Percentiles rank a stretch among this genome's conserved stretches.
These are phyloP conservation scores for Volucella bombylans DNA, from an alignment of 2,888 invertebrate species.

Conservation along the genomic window DNA sequence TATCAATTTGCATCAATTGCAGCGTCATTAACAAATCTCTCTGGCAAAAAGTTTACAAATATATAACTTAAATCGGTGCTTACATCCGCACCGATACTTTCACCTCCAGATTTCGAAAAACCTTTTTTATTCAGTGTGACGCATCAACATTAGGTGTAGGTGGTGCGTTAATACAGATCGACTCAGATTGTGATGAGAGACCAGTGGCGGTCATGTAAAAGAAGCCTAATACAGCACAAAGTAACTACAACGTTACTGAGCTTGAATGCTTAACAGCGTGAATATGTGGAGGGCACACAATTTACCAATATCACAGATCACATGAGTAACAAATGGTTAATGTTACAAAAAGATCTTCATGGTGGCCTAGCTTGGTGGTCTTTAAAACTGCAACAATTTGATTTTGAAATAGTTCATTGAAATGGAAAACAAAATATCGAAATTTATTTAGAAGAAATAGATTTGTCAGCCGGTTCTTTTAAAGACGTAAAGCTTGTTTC, in stretches of 20 bases:
- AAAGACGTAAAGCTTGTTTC: not conserved
- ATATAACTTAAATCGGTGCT: not conserved
- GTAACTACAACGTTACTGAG: constrained; percentile 48
- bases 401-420: constrained; percentile 8
- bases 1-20: constrained; percentile 9
- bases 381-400: not conserved
- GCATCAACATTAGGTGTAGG: constrained; percentile 43
- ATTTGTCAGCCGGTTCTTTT: not conserved
- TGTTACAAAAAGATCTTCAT: constrained; percentile 1
- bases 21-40: constrained; percentile 1
- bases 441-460: not conserved
- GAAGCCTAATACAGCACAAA: constrained; percentile 36
- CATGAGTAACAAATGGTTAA: constrained; percentile 4
- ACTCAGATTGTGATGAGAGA: constrained; percentile 17
- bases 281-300: constrained; percentile 32
- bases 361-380: not conserved
- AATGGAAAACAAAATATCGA: not conserved
- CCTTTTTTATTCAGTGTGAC: constrained; percentile 49
- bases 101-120: constrained; percentile 43
- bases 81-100: constrained; percentile 30
- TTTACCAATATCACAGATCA: constrained; percentile 44
- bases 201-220: constrained; percentile 37
- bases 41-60: not conserved
- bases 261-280: constrained; percentile 58
- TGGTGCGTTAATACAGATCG: constrained; percentile 36